Evolutionary conservation across 1,140 invertebrate genomes (phyloP).

Genomic region (Sesamia nonagrioides): DNA sequence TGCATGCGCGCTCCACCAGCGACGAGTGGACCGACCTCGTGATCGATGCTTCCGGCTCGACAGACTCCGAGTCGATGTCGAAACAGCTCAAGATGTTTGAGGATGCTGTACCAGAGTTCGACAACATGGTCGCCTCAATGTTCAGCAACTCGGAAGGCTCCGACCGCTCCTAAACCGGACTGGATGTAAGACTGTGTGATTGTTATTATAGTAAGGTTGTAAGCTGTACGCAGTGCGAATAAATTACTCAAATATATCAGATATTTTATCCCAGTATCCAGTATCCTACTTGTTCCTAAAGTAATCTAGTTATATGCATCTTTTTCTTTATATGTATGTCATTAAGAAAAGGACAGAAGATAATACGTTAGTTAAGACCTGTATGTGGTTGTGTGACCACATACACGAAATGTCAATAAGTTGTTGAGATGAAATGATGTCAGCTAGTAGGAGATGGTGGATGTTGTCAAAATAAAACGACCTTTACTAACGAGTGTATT

Average conservation of each 20-base stretch:
- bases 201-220: conserved; percentile 15
- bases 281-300: too few species aligned
- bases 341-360: too few species aligned
- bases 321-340: too few species aligned
- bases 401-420: too few species aligned
- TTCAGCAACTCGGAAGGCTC: conserved; percentile 69
- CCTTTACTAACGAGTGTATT: too few species aligned
- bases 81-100: conserved; percentile 75
- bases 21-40: conserved; percentile 68
- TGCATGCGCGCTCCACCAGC: conserved; percentile 70
- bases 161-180: conserved; percentile 59
- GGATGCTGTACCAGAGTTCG: conserved; percentile 79
- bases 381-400: too few species aligned
- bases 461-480: too few species aligned
- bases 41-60: conserved; percentile 51
- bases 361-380: too few species aligned
- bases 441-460: too few species aligned
- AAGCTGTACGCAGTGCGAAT: conserved; percentile 28
- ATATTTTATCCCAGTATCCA: background rate
- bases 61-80: conserved; percentile 67
- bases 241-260: conserved; percentile 3
- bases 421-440: too few species aligned
- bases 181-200: conserved; percentile 38
- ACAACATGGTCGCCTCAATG: conserved; percentile 81
- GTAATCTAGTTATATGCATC: too few species aligned